Conservation (phyloP, 2,888 invertebrate genomes). For the Eurytoma californica region DNA sequence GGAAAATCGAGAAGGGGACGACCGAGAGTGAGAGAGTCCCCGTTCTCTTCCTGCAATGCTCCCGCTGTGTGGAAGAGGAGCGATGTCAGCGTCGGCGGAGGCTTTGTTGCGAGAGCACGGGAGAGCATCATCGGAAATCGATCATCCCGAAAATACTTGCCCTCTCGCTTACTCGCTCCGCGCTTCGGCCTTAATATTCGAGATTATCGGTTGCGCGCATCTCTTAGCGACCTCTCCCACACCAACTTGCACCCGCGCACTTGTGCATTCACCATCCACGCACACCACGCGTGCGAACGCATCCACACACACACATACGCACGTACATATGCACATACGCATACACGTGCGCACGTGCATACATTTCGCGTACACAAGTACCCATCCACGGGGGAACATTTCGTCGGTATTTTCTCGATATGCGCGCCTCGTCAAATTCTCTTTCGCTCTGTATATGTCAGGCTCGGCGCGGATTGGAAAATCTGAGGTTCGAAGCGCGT, state of each 20-base stretch:
- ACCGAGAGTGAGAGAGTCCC: not conserved
- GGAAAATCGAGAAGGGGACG: slow-evolving; percentile 37
- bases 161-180: slow-evolving; percentile 19
- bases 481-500: not conserved
- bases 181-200: slow-evolving; percentile 53
- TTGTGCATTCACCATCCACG: not conserved
- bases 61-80: no score
- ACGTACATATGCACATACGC: no score
- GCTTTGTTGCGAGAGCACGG: slow-evolving; percentile 46
- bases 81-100: slow-evolving; percentile 10
- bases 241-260: slow-evolving; percentile 1
- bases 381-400: no score
- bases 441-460: no score
- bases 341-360: no score
- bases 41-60: no score
- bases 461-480: no score
- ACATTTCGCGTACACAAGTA: no score
- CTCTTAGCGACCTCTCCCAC: slow-evolving; percentile 30
- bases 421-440: no score
- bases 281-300: no score
- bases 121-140: slow-evolving; percentile 53
- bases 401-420: no score
- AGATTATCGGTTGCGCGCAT: slow-evolving; percentile 43
- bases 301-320: no score
- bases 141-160: slow-evolving; percentile 53